Evolutionary conservation across 2,888 invertebrate species (phyloP).

Genomic region (Empis livida): DNA sequence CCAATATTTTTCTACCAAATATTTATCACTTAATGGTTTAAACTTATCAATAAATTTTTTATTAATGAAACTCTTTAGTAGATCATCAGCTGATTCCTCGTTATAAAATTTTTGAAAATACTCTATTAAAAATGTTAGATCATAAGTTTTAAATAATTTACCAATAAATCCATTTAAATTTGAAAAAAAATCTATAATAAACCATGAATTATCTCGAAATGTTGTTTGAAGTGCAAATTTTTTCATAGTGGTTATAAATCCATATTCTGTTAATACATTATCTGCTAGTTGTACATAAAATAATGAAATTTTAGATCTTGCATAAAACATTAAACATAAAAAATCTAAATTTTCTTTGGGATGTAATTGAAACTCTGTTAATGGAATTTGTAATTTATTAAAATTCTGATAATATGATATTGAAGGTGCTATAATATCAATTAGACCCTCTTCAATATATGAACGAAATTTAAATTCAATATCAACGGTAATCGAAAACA

Average conservation of each 20-base stretch:
- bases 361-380: conserved; percentile 76
- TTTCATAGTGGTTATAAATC: conserved; percentile 75
- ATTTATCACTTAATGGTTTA: conserved; percentile 37
- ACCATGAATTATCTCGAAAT: conserved; percentile 63
- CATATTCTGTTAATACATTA: conserved; percentile 76
- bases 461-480: conserved; percentile 63
- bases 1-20: conserved; percentile 44
- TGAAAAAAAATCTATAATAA: conserved; percentile 84
- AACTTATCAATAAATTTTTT: conserved; percentile 71
- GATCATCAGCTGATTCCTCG: conserved; percentile 95
- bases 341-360: conserved; percentile 93
- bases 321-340: conserved; percentile 88
- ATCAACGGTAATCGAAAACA: conserved; percentile 58
- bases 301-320: conserved; percentile 71
- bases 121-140: conserved; percentile 73
- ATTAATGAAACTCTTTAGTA: conserved; percentile 76
- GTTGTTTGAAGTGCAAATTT: conserved; percentile 67
- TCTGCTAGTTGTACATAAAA: conserved; percentile 84
- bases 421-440: conserved; percentile 81
- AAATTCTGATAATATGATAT: conserved; percentile 79
- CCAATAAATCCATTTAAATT: conserved; percentile 84
- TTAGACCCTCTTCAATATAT: conserved; percentile 63
- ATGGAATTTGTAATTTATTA: conserved; percentile 56
- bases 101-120: conserved; percentile 92
- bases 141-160: conserved; percentile 72